Evolutionary conservation across 92 coral and sea anemone species (phyloP).

Genomic region (Ricordea florida): DNA sequence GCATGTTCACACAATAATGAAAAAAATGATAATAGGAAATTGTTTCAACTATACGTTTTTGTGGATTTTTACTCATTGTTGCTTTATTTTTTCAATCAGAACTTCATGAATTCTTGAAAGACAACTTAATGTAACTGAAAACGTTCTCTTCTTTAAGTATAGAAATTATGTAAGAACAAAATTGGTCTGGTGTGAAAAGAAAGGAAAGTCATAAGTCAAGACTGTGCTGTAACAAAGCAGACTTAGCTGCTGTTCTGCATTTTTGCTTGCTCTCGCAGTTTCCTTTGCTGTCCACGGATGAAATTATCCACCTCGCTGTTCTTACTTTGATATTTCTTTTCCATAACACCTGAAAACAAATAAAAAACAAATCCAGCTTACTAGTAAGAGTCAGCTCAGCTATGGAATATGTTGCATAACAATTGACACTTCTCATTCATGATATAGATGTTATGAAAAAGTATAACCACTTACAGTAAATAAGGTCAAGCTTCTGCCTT

Average conservation of each 20-base stretch:
- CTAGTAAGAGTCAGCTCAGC: no score
- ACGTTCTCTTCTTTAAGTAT: not conserved
- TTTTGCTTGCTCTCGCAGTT: not conserved
- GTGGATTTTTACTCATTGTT: not conserved
- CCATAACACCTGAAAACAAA: not conserved
- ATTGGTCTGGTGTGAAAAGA: not conserved
- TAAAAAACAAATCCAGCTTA: not conserved
- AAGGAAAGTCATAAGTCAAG: not conserved
- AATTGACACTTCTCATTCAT: not conserved
- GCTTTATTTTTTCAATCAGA: not conserved
- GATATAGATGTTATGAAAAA: not conserved
- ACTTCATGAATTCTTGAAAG: not conserved
- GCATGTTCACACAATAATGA: no score
- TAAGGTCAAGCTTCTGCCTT: not conserved
- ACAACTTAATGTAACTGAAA: not conserved
- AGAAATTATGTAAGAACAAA: not conserved
- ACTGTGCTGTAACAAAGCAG: no score
- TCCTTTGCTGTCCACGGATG: slow-evolving; percentile 9
- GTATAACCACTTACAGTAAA: not conserved
- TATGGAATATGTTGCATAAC: no score
- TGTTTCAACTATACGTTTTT: no score
- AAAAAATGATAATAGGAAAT: no score
- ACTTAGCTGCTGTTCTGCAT: not conserved
- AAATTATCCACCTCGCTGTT: not conserved
- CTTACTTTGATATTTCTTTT: not conserved